A percentile compares a stretch with the other conserved stretches of the same genome.
Evolutionary conservation across 2,113 vertebrate genomes (phyloP).

Genomic region (Calyptomena viridis): DNA sequence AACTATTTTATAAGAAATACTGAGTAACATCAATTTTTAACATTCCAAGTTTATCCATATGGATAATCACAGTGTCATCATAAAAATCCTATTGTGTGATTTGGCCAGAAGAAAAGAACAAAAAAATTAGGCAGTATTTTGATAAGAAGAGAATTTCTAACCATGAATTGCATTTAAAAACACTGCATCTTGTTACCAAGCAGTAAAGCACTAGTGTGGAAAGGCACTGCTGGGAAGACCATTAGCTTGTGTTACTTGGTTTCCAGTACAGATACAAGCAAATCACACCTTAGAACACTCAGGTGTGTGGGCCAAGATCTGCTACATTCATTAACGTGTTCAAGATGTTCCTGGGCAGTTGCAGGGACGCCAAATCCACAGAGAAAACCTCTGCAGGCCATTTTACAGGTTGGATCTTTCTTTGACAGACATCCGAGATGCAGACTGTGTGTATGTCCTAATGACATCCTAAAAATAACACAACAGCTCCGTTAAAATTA

Average conservation of each 20-base stretch:
- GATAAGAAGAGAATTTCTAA: background rate
- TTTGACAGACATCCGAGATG: constrained; percentile 36
- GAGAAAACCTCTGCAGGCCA: background rate
- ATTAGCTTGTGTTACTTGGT: background rate
- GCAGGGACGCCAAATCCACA: background rate
- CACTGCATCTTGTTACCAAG: background rate
- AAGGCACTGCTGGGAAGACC: constrained; percentile 16
- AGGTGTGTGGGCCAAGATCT: background rate
- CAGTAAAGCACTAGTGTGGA: constrained; percentile 2
- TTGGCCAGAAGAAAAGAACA: background rate
- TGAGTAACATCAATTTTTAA: background rate
- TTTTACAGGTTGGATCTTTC: constrained; percentile 74
- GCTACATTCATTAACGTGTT: background rate
- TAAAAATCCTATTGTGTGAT: background rate
- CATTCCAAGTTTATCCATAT: background rate
- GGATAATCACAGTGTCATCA: background rate
- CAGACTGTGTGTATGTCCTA: constrained; percentile 55
- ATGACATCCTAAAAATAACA: constrained; percentile 47
- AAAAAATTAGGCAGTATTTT: background rate
- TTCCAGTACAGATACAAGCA: background rate
- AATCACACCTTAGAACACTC: background rate
- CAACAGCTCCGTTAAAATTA: background rate
- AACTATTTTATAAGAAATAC: background rate
- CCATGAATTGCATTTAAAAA: background rate
- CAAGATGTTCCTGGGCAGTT: background rate